A percentile compares a stretch with the other conserved stretches of the same genome.
Evolutionary conservation across 2,797 vertebrate genomes (phyloP).

Genomic region (Thripadectes ignobilis): DNA sequence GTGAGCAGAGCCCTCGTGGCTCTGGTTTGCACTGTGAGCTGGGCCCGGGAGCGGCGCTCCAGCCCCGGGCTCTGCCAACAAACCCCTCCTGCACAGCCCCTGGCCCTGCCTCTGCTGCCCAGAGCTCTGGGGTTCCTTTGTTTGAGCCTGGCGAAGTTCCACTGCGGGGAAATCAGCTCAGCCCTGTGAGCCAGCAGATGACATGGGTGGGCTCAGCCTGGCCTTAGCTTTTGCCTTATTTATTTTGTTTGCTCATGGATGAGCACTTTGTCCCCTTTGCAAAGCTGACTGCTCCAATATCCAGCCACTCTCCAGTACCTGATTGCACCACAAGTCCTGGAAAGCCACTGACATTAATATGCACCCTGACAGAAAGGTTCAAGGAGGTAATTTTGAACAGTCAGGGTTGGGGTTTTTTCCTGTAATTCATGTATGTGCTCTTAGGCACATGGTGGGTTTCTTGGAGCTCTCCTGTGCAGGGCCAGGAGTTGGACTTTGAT

Average conservation of each 20-base stretch:
- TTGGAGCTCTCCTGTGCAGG: neutral
- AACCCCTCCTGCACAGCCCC: neutral
- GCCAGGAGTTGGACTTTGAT: neutral
- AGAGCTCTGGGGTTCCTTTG: neutral
- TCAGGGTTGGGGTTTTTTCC: neutral
- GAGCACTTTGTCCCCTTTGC: conserved; percentile 25
- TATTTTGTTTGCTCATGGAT: conserved; percentile 4
- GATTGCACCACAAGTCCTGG: neutral
- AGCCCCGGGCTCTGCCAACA: neutral
- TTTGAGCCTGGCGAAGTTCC: neutral
- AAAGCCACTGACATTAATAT: neutral
- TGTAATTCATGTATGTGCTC: neutral
- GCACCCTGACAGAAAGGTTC: neutral
- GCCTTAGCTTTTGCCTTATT: neutral
- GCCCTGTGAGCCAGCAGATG: neutral
- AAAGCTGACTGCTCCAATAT: neutral
- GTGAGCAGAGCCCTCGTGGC: neutral
- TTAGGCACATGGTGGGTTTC: neutral
- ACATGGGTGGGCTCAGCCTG: neutral
- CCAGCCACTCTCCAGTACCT: neutral
- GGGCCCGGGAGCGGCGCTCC: neutral
- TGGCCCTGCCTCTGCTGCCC: neutral
- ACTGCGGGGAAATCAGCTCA: neutral
- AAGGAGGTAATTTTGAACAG: neutral
- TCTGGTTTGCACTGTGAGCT: neutral